phyloP scores from a whole-genome alignment of 2,113 vertebrate species.

The Marcusenius ussheri region DNA sequence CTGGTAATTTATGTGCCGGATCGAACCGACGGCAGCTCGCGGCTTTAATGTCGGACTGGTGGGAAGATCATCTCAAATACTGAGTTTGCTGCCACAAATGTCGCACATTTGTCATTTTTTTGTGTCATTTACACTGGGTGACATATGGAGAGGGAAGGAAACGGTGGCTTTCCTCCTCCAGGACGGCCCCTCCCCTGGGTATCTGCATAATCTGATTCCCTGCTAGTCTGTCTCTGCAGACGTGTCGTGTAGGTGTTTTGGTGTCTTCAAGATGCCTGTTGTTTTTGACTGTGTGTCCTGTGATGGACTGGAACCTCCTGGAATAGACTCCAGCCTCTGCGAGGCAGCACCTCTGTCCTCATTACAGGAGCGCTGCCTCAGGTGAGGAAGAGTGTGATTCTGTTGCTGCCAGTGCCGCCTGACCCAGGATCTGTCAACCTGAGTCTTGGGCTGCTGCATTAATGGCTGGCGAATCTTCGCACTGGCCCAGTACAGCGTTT shows the following conservation, averaged over 20 bases:
- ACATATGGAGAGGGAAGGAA: constrained; percentile 49
- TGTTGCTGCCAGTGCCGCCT: not conserved
- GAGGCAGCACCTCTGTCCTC: not conserved
- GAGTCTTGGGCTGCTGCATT: not conserved
- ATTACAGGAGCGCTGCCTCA: not conserved
- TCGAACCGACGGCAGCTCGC: constrained; percentile 25
- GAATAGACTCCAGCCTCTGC: not conserved
- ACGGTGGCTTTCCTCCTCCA: constrained; percentile 28
- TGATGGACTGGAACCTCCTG: not conserved
- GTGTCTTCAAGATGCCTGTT: not conserved
- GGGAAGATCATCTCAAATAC: constrained; percentile 41
- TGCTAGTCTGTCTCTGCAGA: not conserved
- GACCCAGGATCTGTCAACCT: not conserved
- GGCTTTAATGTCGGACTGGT: constrained; percentile 42
- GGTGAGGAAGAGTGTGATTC: not conserved
- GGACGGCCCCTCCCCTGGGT: not conserved
- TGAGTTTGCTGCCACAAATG: constrained; percentile 52
- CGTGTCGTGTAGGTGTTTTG: not conserved
- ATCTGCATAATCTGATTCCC: not conserved
- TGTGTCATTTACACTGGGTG: constrained; percentile 38
- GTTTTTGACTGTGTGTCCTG: not conserved
- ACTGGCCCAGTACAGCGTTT: not conserved
- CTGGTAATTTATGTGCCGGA: constrained; percentile 43
- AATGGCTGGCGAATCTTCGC: not conserved
- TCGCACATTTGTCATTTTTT: constrained; percentile 5